Evolutionary conservation across 2,888 invertebrate genomes (phyloP), one percentile per base, ranked within the genome.

Genomic region (Drosophila tanythrix): DNA sequence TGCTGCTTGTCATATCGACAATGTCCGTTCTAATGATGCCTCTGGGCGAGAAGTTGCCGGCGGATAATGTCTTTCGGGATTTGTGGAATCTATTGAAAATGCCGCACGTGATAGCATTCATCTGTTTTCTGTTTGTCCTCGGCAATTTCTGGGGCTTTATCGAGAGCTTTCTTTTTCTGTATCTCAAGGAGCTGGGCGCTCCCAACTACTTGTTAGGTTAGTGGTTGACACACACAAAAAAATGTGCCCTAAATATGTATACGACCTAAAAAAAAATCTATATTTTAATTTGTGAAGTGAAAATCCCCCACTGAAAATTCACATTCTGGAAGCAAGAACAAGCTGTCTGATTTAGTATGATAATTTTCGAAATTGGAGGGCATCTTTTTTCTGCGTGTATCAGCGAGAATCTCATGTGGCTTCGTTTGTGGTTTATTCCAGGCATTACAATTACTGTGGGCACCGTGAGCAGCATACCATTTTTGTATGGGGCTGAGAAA

Each of bases 141-240:
- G 98, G 98, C 70, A 96, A 97, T 89, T 95, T 97, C 92, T 97
- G 97, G 96, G 98, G 98, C 36, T 97, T 97, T 92, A 97, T 98
- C 65, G 98, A 98, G 92, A 97, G 97, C 60, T 98, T 97, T 92
- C 94, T 98, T 38, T 98, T 97, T 92, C 95, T 97, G 90, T 98
- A 97, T 92, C 94, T 98, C 76, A 96, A 96, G 93, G 97, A 97
- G 92, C 94, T 97, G 75, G 96, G 97, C 25, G 97, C 97, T 58
- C 96, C 97, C 0, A 97, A 96, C 92, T 97, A 96, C 92, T 94
- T 97, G 72, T 93, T 97, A 59, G 97, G 97, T 96, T 93, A 94
- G 94, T 89, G 52, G 29, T 15, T 21, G 48, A 6, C 15, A 53
- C 35, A 10, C 10, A 35, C 1, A 25, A 25, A 35, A 35, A 35